phyloP scores from a whole-genome alignment of 2,888 invertebrate species.

The Cantharis flavilabris region DNA sequence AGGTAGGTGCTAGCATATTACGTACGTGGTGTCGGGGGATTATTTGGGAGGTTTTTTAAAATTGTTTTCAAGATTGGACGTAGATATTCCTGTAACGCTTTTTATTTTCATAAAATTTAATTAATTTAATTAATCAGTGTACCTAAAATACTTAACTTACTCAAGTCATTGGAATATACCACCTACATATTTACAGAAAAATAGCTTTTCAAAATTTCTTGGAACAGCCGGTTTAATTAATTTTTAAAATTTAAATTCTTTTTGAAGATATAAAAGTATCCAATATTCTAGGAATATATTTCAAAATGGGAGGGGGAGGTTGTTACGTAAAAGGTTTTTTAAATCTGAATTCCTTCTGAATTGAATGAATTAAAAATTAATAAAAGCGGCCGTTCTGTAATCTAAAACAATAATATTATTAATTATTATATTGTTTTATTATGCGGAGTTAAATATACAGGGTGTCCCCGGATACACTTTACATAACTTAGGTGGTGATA shows the following conservation, averaged over 20 bases:
- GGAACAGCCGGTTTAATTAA: neutral
- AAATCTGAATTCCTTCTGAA: no score
- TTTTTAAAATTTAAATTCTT: neutral
- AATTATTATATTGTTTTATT: no score
- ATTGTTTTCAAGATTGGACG: neutral
- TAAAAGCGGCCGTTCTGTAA: neutral
- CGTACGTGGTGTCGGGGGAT: neutral
- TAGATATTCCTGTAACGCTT: neutral
- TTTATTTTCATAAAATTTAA: neutral
- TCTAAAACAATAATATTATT: neutral
- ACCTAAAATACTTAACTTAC: neutral
- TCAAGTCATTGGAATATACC: neutral
- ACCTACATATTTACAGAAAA: neutral
- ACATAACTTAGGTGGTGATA: no score
- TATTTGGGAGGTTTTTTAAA: neutral
- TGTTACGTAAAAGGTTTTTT: no score
- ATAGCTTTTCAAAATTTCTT: neutral
- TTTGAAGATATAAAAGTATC: no score
- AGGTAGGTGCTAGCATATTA: neutral
- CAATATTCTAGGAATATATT: no score
- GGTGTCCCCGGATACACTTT: no score
- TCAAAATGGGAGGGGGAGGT: no score
- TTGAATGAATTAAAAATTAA: no score
- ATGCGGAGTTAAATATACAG: no score
- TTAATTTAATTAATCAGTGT: neutral